These are phyloP conservation scores for Sphaerodactylus townsendi DNA, from an alignment of 2,113 vertebrate species.

Conservation along the genomic window DNA sequence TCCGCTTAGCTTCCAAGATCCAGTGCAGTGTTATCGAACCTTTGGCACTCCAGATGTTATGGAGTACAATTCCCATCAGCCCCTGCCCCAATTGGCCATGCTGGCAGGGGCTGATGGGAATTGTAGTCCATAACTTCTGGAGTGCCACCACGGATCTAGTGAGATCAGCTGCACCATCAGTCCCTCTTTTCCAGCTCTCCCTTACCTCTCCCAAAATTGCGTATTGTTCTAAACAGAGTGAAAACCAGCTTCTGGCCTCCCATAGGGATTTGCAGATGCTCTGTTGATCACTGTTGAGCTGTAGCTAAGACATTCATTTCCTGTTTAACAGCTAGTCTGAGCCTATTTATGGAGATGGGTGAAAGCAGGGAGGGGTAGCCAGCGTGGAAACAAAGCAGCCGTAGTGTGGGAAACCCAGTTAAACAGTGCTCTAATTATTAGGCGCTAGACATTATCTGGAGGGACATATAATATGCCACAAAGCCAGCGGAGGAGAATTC, in stretches of 20 bases:
- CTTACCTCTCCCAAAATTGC: not conserved
- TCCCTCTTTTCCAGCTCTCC: not conserved
- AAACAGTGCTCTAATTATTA: conserved; percentile 41
- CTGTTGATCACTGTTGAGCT: conserved; percentile 36
- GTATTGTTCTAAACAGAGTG: conserved; percentile 25
- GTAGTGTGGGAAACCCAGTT: conserved; percentile 29
- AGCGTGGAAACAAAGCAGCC: conserved; percentile 29
- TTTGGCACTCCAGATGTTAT: too few relatives aligned
- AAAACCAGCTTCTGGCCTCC: conserved; percentile 16
- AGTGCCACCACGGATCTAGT: too few relatives aligned
- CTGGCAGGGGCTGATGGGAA: too few relatives aligned
- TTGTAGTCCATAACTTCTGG: too few relatives aligned
- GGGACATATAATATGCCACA: conserved; percentile 13
- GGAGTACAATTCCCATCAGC: too few relatives aligned
- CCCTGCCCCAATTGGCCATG: too few relatives aligned
- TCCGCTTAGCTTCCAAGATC: too few relatives aligned
- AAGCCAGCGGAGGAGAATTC: not conserved
- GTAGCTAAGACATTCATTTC: conserved; percentile 50
- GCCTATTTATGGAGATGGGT: conserved; percentile 20
- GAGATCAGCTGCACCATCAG: not conserved
- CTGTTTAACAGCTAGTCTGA: conserved; percentile 41
- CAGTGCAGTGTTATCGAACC: too few relatives aligned
- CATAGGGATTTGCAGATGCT: conserved; percentile 31
- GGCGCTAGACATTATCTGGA: conserved; percentile 29
- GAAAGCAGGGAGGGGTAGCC: conserved; percentile 18